Evolutionary conservation across 2,113 vertebrate genomes (phyloP).

Genomic region (Sterna hirundo): DNA sequence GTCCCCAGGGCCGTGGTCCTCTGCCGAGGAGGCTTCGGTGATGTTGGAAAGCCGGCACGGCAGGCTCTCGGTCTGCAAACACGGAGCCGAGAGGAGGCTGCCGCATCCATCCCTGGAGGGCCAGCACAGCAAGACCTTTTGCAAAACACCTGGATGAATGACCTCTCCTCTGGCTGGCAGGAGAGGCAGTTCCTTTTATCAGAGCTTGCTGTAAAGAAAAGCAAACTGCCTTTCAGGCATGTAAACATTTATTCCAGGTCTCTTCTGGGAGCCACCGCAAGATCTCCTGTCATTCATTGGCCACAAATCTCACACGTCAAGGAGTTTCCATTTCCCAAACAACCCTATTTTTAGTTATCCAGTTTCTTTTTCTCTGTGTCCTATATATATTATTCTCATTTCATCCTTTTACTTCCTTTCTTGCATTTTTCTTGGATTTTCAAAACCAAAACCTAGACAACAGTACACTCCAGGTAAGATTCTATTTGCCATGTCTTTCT

Average conservation of each 20-base stretch:
- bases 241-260: background rate
- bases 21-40: background rate
- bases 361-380: background rate
- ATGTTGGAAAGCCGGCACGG: fast-evolving
- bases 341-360: background rate
- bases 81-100: background rate
- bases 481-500: background rate
- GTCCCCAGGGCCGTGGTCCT: fast-evolving
- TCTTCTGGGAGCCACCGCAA: background rate
- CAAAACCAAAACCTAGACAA: background rate
- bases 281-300: background rate
- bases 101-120: background rate
- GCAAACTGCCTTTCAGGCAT: background rate
- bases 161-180: background rate
- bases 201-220: too few relatives aligned
- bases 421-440: background rate
- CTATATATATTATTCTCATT: background rate
- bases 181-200: background rate
- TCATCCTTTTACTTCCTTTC: background rate
- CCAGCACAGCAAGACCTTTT: fast-evolving
- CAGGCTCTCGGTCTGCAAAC: too few relatives aligned
- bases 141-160: fast-evolving
- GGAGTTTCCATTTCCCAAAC: background rate
- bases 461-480: background rate
- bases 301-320: background rate